Evolutionary conservation across 2,888 invertebrate genomes (phyloP).

Genomic region (Rotaria sp.): DNA sequence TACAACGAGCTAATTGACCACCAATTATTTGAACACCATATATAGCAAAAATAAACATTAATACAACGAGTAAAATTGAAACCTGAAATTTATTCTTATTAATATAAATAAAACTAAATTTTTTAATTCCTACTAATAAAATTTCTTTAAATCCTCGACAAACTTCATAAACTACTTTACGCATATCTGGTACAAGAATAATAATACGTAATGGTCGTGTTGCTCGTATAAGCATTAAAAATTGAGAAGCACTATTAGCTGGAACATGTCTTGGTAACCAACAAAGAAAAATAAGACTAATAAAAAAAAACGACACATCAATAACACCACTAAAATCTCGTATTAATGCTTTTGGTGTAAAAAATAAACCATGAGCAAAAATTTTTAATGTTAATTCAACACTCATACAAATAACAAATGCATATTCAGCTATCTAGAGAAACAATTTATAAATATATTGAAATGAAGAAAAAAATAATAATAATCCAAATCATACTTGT

Average conservation of each 20-base stretch:
- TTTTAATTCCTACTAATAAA: slow-evolving; percentile 64
- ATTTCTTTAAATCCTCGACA: slow-evolving; percentile 98
- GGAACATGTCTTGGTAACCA: slow-evolving; percentile 88
- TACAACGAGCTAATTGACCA: slow-evolving; percentile 86
- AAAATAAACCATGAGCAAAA: slow-evolving; percentile 90
- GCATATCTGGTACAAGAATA: slow-evolving; percentile 95
- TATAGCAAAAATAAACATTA: slow-evolving; percentile 98
- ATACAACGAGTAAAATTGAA: slow-evolving; percentile 79
- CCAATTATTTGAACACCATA: slow-evolving; percentile 97
- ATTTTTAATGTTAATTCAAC: slow-evolving; percentile 88
- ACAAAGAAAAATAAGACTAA: slow-evolving; percentile 83
- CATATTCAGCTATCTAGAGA: slow-evolving; percentile 70
- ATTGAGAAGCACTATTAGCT: slow-evolving; percentile 83
- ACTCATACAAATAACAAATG: slow-evolving; percentile 96
- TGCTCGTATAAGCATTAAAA: slow-evolving; percentile 90
- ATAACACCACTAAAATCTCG: slow-evolving; percentile 92
- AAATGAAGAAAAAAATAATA: neutral
- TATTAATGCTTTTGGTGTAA: slow-evolving; percentile 95
- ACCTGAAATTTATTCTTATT: slow-evolving; percentile 37
- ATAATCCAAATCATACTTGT: slow-evolving; percentile 61
- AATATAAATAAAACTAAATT: slow-evolving; percentile 42
- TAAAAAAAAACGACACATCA: slow-evolving; percentile 93
- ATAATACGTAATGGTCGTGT: slow-evolving; percentile 91
- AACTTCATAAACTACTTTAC: slow-evolving; percentile 94
- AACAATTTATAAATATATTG: neutral